These are phyloP conservation scores for Meteorus colon DNA, from an alignment of 2,888 invertebrate genomes.

Conservation along the genomic window DNA sequence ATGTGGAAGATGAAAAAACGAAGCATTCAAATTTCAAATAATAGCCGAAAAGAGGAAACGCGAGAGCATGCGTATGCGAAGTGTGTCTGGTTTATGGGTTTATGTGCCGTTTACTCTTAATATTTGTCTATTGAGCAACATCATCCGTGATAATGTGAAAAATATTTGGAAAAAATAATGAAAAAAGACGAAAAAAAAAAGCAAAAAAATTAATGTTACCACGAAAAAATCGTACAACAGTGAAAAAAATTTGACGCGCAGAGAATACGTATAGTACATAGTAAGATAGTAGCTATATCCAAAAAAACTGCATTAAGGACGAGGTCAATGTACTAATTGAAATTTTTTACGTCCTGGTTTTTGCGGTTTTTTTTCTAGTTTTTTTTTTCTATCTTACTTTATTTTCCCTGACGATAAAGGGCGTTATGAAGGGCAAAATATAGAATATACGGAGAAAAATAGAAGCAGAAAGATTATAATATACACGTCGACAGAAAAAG, in stretches of 20 bases:
- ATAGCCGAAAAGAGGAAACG: constrained; percentile 20
- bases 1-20: constrained; percentile 30
- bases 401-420: neutral
- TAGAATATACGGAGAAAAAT: constrained; percentile 12
- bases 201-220: neutral
- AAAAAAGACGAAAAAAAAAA: neutral
- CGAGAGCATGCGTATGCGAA: constrained; percentile 21
- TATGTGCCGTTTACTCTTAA: constrained; percentile 30
- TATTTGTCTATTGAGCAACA: constrained; percentile 30
- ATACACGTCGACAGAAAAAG: constrained; percentile 13
- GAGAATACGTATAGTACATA: constrained; percentile 10
- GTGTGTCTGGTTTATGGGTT: constrained; percentile 27
- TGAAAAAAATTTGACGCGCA: neutral
- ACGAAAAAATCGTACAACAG: constrained; percentile 8
- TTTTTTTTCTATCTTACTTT: neutral
- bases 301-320: constrained; percentile 20
- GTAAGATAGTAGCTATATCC: constrained; percentile 13
- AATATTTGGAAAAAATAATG: constrained; percentile 17
- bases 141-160: constrained; percentile 21
- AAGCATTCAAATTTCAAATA: constrained; percentile 30
- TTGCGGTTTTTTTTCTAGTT: constrained; percentile 7
- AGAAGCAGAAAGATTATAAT: constrained; percentile 28
- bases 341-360: constrained; percentile 30
- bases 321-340: constrained; percentile 1
- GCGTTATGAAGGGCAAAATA: neutral